A percentile compares a stretch with the other conserved stretches of the same genome.
Conservation (phyloP, 2,113 vertebrate genomes). For the Glaucomys volans region DNA sequence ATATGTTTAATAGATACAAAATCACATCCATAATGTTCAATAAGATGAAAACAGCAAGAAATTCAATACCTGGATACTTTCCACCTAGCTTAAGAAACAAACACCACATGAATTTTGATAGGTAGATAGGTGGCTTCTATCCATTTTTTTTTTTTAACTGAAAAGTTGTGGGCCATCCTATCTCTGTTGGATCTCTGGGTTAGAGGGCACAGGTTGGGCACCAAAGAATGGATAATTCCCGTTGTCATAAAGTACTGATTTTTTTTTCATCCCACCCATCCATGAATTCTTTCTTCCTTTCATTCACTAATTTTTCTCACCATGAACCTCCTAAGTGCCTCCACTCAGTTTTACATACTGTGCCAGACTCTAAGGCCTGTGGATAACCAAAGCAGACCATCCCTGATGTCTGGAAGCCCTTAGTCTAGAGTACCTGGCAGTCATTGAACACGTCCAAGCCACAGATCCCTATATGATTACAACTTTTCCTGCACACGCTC, state of each 20-base stretch:
- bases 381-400: too few species aligned
- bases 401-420: neutral
- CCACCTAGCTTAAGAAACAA: neutral
- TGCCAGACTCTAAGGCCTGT: neutral
- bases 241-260: neutral
- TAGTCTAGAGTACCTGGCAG: neutral
- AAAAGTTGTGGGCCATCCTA: neutral
- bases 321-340: neutral
- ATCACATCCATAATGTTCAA: neutral
- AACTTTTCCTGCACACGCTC: fast-evolving
- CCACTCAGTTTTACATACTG: neutral
- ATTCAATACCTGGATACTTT: neutral
- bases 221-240: neutral
- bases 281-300: too few species aligned
- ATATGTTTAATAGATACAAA: neutral
- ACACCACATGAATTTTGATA: neutral
- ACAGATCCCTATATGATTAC: neutral
- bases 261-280: neutral
- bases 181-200: neutral
- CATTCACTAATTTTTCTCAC: neutral
- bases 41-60: neutral
- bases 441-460: neutral
- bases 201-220: neutral
- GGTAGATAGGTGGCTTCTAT: neutral
- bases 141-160: neutral